phyloP scores from a whole-genome alignment of 2,797 vertebrate genomes.

The Xiphorhynchus erythropygius region DNA sequence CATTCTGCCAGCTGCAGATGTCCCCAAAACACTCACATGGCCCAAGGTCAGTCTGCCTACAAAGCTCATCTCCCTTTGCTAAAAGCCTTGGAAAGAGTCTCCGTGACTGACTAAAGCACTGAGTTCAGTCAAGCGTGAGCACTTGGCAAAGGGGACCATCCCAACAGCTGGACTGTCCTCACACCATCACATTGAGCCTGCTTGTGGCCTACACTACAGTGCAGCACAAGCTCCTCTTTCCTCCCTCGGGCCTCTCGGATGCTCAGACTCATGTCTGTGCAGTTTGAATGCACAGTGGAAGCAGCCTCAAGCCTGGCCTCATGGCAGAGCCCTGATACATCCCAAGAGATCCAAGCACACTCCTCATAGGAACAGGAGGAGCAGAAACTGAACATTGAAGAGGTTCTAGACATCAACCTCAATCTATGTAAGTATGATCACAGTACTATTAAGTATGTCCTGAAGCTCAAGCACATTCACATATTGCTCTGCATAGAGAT shows the following conservation, averaged over 20 bases:
- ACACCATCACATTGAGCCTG: background rate
- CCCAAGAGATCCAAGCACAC: background rate
- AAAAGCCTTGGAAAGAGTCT: background rate
- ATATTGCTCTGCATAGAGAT: accelerated
- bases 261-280: background rate
- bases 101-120: accelerated
- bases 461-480: accelerated
- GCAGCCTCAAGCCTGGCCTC: background rate
- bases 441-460: background rate
- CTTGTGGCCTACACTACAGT: accelerated
- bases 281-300: background rate
- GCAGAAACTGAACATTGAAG: background rate
- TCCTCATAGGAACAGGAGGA: background rate
- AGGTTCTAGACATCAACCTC: background rate
- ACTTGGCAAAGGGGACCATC: background rate
- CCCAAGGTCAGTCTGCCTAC: background rate
- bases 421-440: accelerated
- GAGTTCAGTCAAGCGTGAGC: background rate
- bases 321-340: background rate
- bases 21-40: background rate
- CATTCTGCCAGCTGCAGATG: background rate
- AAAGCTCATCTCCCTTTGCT: background rate
- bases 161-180: background rate
- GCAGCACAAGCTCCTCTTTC: background rate
- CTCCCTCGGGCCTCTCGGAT: accelerated